Evolutionary conservation across 2,113 vertebrate genomes (phyloP), one percentile per base, ranked within the genome.

Genomic region (Oceanites oceanicus): DNA sequence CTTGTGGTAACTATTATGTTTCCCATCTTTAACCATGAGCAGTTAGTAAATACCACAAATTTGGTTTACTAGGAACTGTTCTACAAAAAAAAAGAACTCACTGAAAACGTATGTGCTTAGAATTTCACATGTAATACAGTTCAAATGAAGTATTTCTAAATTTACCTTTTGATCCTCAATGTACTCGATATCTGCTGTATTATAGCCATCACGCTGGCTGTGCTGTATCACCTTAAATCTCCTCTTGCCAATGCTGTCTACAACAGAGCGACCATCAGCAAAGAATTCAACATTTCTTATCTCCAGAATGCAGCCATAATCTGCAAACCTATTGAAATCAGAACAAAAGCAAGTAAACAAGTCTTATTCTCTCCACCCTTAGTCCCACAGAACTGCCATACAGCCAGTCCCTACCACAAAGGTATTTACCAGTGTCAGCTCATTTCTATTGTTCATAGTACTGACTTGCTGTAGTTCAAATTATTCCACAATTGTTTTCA

Each of bases 211-310:
- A 6, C 98, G 94, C 55, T 98, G 98, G 93, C 98, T 97, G 93
- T 98, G 98, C 70, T 95, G 95, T 49, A 98, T 96, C 90, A 99
- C 98, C 92, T 97, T 98, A 96, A 99, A 99, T 63, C 98, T 98
- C 87, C 98, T 98, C 92, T 97, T 98, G 86, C 98, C 98, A 5
- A 98, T 97, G 76, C 98, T 98, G 92, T 99, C 98, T 14, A 99
- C 97, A 45, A 99, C 98, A 20, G 98, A 99, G 72, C 98, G 98
- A 42, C 98, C 98, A 80, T 99, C 98, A 20, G 98, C 90, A 98
- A 98, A 98, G 93, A 98, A 98, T 22, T 98, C 98, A 58, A 98
- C 98, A 12, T 98, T 98, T 96, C 98, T 98, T 96, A 99, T 98
- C 97, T 99, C 98, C 91, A 99, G 94, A 76, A 99, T 98, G 87